phyloP scores from a whole-genome alignment of 2,888 invertebrate genomes.

The Ecliptopera silaceata region DNA sequence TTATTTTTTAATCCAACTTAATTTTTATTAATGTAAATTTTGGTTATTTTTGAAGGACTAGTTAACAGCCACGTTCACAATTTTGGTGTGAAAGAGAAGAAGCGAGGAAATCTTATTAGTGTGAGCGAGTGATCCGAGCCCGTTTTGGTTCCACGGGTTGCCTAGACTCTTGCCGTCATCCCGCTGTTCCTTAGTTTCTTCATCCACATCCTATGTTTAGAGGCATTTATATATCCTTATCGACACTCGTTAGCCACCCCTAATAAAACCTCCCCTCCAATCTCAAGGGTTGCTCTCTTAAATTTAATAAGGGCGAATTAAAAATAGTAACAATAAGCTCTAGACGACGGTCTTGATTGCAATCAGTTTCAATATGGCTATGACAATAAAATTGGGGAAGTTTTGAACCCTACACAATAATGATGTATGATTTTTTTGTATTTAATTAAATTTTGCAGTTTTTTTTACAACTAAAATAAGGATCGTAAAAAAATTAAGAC shows the following conservation, averaged over 20 bases:
- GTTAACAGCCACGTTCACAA: no score
- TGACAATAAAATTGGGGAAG: constrained; percentile 18
- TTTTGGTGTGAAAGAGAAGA: no score
- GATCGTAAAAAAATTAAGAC: background rate
- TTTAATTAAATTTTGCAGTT: background rate
- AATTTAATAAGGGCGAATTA: constrained; percentile 79
- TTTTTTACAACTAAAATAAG: no score
- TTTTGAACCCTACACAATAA: constrained; percentile 1
- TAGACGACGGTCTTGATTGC: constrained; percentile 30
- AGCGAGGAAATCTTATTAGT: no score
- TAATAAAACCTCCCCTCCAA: constrained; percentile 78
- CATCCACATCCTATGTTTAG: constrained; percentile 49
- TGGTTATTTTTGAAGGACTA: no score
- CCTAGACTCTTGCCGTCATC: no score
- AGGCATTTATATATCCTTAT: constrained; percentile 78
- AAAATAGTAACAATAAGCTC: constrained; percentile 69
- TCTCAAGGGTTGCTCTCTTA: constrained; percentile 75
- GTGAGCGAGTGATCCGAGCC: no score
- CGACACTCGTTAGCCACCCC: constrained; percentile 79
- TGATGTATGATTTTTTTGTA: background rate
- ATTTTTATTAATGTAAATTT: no score
- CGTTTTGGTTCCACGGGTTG: no score
- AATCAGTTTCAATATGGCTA: constrained; percentile 30
- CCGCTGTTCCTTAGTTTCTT: constrained; percentile 40
- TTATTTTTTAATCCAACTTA: no score